These are phyloP conservation scores for Alectoris magna DNA, from an alignment of 2,797 vertebrate species.

Conservation along the genomic window DNA sequence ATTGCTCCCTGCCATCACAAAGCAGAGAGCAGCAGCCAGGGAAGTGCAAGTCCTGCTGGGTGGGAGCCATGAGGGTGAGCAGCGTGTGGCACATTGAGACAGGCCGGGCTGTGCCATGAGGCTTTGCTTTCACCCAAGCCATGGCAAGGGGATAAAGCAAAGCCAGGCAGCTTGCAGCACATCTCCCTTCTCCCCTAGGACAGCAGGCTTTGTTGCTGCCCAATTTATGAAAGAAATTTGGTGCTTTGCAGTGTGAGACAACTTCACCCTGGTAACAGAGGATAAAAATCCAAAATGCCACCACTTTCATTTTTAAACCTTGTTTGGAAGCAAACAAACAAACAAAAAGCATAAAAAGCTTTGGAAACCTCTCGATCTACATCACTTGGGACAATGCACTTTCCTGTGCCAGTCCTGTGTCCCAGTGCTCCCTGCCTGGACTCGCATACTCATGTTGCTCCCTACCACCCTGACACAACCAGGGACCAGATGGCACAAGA, in stretches of 20 bases:
- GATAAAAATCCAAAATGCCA: neutral
- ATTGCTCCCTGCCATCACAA: neutral
- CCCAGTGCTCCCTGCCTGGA: neutral
- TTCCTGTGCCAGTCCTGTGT: neutral
- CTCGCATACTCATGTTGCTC: accelerated
- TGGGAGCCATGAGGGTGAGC: neutral
- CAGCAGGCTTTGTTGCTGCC: neutral
- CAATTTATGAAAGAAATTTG: constrained; percentile 14
- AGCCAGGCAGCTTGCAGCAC: neutral
- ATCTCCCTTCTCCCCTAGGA: neutral
- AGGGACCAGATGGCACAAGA: neutral
- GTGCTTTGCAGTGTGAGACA: neutral
- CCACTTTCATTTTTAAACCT: neutral
- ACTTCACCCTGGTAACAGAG: neutral
- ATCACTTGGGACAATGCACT: neutral
- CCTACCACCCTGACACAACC: neutral
- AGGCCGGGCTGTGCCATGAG: neutral
- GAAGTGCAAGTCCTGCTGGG: neutral
- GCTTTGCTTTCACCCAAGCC: neutral
- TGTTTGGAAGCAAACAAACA: constrained; percentile 18
- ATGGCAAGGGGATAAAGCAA: constrained; percentile 45
- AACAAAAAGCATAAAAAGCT: neutral
- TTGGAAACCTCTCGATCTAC: neutral
- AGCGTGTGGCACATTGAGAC: neutral
- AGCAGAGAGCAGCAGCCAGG: neutral